Evolutionary conservation across 2,888 invertebrate genomes (phyloP), one percentile per base, ranked within the genome.

Genomic region (Polyommatus icarus): DNA sequence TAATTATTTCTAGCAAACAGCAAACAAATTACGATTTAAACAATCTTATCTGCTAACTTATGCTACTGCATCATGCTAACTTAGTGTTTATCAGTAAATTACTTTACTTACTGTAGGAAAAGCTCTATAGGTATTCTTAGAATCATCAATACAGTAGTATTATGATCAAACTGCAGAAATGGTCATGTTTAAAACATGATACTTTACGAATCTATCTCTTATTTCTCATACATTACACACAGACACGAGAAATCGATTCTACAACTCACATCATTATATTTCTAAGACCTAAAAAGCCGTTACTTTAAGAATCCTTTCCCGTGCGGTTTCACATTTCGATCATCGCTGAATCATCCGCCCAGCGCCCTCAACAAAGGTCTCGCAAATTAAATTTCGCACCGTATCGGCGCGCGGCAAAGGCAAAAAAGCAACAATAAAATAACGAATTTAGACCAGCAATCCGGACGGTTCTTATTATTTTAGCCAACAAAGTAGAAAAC

Each of bases 401-500:
- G 84, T 84, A 85, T 87, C 90, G 90, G 90, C 85, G 79, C 83
- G 85, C 82, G 85, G 86, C 85, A 89, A 90, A 89, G 86, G 75
- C 84, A 86, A 89, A 89, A 88, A 87, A 86, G 84, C 83, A 89
- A 91, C 87, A 90, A 91, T 90, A 91, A 92, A 92, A 91, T 88
- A 85, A 90, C 85, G 88, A 91, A 91, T 92, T 91, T 93, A 92
- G 93, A 93, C 90, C 91, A 87, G 88, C 88, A 86, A 89, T 91
- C 89, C 85, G 87, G 86, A 84, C 87, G 85, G 87, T 84, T 86
- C 90, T 91, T 93, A 93, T 94, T 94, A 94, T 93, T 94, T 94
- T 93, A 93, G 92, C 93, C 93, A 92, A 94, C 94, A 94, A 94
- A 92, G 94, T 94, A 93, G 93, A 93, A 92, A 94, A 92, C 93